Conservation (phyloP, 2,888 invertebrate genomes). For the Chymomyza caudatula region DNA sequence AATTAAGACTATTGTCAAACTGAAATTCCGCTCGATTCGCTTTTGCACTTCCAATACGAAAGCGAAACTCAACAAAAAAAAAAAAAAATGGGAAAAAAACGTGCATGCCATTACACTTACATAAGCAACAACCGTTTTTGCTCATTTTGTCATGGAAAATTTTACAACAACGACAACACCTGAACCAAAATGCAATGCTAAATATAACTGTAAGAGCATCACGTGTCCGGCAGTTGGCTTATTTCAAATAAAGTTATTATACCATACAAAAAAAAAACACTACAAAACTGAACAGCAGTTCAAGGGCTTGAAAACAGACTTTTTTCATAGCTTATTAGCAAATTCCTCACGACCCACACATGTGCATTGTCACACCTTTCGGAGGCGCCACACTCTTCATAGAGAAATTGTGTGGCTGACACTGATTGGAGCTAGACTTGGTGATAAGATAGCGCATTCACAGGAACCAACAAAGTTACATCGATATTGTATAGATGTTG, state of each 20-base stretch:
- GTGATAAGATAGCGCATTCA: not conserved
- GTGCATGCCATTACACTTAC: conserved; percentile 66
- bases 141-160: conserved; percentile 55
- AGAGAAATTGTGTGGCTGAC: not conserved
- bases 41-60: not conserved
- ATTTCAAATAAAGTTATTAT: conserved; percentile 27
- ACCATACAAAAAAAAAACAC: conserved; percentile 32
- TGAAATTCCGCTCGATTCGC: not conserved
- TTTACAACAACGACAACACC: conserved; percentile 49
- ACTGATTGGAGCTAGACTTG: not conserved
- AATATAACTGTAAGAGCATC: conserved; percentile 24
- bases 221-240: conserved; percentile 40
- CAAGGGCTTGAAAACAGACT: too few relatives aligned
- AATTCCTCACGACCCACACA: too few relatives aligned
- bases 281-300: conserved; percentile 28
- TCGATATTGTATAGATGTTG: not conserved
- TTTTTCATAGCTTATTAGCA: too few relatives aligned
- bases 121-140: conserved; percentile 39
- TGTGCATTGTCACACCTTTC: not conserved
- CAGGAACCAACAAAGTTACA: not conserved
- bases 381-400: not conserved
- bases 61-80: not conserved
- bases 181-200: conserved; percentile 11
- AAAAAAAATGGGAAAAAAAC: conserved; percentile 8
- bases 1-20: conserved; percentile 47